Percentiles rank a stretch among this genome's conserved stretches.
phyloP scores from a whole-genome alignment of 64 coral and sea anemone species.

The Trachythela sp. region DNA sequence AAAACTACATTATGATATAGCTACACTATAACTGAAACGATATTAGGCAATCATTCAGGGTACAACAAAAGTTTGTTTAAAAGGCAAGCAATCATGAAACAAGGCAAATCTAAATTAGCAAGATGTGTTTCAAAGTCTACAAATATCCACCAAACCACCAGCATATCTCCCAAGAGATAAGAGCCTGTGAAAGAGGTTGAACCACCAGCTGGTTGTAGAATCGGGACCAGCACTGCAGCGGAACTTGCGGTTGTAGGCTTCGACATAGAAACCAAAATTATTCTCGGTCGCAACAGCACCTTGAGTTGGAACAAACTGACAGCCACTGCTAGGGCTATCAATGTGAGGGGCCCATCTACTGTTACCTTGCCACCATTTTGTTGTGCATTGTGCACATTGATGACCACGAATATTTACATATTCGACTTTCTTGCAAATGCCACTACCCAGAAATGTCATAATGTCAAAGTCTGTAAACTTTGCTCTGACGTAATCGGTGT shows the following conservation, averaged over 20 bases:
- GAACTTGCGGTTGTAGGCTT: slow-evolving; percentile 29
- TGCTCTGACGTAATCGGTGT: slow-evolving; percentile 61
- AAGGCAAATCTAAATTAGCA: too few relatives aligned
- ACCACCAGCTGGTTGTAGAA: slow-evolving; percentile 19
- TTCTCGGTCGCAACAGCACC: slow-evolving; percentile 17
- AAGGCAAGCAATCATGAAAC: too few relatives aligned
- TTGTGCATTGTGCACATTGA: slow-evolving; percentile 13
- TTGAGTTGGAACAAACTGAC: slow-evolving; percentile 23
- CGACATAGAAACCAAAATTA: slow-evolving; percentile 59
- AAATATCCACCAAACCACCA: background rate
- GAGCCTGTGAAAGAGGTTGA: too few relatives aligned
- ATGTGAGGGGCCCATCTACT: slow-evolving; percentile 15
- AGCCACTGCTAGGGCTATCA: background rate
- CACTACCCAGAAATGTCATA: background rate
- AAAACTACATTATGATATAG: too few relatives aligned
- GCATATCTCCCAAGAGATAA: too few relatives aligned
- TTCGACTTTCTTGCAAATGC: slow-evolving; percentile 47
- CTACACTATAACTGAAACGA: too few relatives aligned
- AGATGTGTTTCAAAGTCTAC: too few relatives aligned
- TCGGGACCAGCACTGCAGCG: slow-evolving; percentile 22
- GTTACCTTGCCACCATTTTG: slow-evolving; percentile 37
- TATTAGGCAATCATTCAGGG: too few relatives aligned
- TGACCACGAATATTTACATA: slow-evolving; percentile 52
- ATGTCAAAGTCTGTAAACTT: slow-evolving; percentile 48
- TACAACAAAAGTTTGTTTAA: too few relatives aligned